Percentiles rank a stretch among this genome's conserved stretches.
Conservation (phyloP, 2,113 vertebrate genomes). For the Galbula dea region DNA sequence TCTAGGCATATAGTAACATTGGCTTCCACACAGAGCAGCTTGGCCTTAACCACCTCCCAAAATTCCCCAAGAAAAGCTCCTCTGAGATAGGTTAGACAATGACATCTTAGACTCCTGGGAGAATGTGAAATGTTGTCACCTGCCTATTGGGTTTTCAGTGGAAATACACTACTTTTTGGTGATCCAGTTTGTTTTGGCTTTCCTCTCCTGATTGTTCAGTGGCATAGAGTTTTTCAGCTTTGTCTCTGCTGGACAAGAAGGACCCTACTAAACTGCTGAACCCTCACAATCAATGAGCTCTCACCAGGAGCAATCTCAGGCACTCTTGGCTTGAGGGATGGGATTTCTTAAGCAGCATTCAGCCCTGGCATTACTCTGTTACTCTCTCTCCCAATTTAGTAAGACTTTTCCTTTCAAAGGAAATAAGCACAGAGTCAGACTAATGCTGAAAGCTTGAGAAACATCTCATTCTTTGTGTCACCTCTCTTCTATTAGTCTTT, state of each 20-base stretch:
- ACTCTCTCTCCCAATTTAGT: neutral
- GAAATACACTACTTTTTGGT: rapidly evolving
- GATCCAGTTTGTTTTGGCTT: neutral
- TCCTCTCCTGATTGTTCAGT: neutral
- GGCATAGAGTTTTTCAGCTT: neutral
- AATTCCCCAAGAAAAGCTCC: neutral
- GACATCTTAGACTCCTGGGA: neutral
- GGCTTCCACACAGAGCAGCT: neutral
- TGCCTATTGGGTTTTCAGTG: neutral
- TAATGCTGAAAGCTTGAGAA: neutral
- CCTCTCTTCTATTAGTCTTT: neutral
- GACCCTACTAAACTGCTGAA: neutral
- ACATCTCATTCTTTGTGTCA: neutral
- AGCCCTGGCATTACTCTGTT: neutral
- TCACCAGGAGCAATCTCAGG: neutral
- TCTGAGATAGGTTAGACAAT: neutral
- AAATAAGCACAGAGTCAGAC: neutral
- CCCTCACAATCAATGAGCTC: neutral
- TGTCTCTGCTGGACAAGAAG: neutral
- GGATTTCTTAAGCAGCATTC: neutral
- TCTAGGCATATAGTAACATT: neutral
- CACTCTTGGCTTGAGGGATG: neutral
- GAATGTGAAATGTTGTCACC: neutral
- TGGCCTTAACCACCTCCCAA: neutral
- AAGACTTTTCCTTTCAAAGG: neutral